A percentile compares a stretch with the other conserved stretches of the same genome.
Evolutionary conservation across 2,797 vertebrate genomes (phyloP).

Genomic region (Octomys mimax): DNA sequence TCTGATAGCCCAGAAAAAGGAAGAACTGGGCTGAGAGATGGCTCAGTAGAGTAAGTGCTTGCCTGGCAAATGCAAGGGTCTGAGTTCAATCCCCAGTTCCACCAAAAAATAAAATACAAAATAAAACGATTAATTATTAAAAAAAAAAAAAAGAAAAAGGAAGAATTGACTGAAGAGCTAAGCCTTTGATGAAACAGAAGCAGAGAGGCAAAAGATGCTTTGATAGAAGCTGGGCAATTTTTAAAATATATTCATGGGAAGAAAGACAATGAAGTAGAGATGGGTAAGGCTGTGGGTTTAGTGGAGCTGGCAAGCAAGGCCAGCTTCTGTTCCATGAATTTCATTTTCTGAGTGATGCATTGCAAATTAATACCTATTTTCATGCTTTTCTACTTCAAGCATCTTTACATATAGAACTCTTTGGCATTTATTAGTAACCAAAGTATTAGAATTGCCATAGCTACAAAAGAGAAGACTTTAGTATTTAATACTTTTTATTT

Average conservation of each 20-base stretch:
- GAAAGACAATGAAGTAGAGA: background rate
- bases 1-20: background rate
- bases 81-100: too few species aligned
- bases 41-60: too few species aligned
- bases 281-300: background rate
- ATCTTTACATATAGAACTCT: background rate
- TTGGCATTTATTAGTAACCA: background rate
- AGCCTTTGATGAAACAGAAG: background rate
- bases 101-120: too few species aligned
- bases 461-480: background rate
- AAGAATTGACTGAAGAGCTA: background rate
- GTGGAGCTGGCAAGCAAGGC: background rate
- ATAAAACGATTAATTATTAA: too few species aligned
- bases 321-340: background rate
- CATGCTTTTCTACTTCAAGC: background rate
- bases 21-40: background rate
- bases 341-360: background rate
- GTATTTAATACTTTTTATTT: conserved; percentile 13
- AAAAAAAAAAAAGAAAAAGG: background rate
- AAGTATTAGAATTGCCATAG: background rate
- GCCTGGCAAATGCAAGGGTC: too few species aligned
- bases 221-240: background rate
- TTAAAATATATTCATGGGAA: background rate
- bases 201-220: background rate
- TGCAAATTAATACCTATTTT: background rate